These are phyloP conservation scores for Carcinoscorpius rotundicauda DNA, from an alignment of 1,140 invertebrate species.

Conservation along the genomic window DNA sequence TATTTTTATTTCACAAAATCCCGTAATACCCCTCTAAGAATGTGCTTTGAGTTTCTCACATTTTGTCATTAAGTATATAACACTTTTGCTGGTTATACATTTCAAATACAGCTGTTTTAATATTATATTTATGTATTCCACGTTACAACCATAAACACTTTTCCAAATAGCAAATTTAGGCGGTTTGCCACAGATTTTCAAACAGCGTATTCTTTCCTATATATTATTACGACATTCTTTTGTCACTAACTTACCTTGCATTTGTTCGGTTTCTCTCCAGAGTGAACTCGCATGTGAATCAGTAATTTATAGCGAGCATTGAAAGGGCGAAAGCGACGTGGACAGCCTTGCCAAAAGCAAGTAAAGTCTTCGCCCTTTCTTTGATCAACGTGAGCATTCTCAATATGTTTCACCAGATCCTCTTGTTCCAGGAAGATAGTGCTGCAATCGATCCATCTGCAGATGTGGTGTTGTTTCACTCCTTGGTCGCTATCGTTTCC, in stretches of 20 bases:
- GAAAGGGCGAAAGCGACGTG: conserved; percentile 69
- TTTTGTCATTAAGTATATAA: too few relatives aligned
- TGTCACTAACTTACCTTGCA: conserved; percentile 61
- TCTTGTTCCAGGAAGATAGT: conserved; percentile 60
- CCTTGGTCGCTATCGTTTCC: not conserved
- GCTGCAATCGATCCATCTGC: conserved; percentile 76
- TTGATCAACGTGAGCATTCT: conserved; percentile 76
- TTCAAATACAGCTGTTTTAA: too few relatives aligned
- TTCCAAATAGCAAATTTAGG: too few relatives aligned
- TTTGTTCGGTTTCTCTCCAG: conserved; percentile 90
- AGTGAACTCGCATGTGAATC: conserved; percentile 93
- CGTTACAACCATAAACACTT: too few relatives aligned
- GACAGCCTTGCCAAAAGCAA: conserved; percentile 82
- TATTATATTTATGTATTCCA: too few relatives aligned
- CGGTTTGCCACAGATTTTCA: too few relatives aligned
- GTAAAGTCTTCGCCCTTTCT: conserved; percentile 74
- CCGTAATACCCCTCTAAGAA: too few relatives aligned
- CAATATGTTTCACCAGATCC: conserved; percentile 75
- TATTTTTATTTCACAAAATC: too few relatives aligned
- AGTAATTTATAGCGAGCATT: conserved; percentile 92
- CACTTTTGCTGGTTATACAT: too few relatives aligned
- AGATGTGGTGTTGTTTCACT: conserved; percentile 32
- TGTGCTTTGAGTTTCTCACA: too few relatives aligned
- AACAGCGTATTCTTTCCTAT: too few relatives aligned
- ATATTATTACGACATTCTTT: too few relatives aligned